phyloP scores from a whole-genome alignment of 2,113 vertebrate species.

The Ciconia maguari region DNA sequence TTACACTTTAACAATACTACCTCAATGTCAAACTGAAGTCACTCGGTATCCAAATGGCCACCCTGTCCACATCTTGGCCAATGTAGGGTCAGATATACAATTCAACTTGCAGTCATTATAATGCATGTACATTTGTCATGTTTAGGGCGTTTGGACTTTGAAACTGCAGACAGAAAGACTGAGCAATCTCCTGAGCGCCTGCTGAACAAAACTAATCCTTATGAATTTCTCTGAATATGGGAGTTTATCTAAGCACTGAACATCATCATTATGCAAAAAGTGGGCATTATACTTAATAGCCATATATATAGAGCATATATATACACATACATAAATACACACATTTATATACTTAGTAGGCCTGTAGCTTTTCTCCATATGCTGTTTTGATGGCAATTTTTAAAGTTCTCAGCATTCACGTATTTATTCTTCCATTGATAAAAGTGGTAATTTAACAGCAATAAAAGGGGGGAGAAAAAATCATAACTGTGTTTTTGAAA shows the following conservation, averaged over 20 bases:
- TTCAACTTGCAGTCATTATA: background rate
- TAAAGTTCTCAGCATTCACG: background rate
- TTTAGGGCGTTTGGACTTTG: background rate
- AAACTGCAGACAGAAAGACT: background rate
- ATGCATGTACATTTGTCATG: accelerated
- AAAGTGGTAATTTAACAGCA: background rate
- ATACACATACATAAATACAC: background rate
- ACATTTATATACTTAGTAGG: background rate
- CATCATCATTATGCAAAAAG: background rate
- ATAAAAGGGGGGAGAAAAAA: background rate
- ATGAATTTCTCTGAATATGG: background rate
- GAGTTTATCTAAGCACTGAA: background rate
- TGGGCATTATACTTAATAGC: background rate
- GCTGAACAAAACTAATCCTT: background rate
- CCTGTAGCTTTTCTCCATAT: background rate
- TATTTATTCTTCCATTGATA: background rate
- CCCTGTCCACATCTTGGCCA: background rate
- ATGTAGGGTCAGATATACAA: background rate
- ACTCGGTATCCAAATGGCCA: background rate
- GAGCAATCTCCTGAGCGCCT: background rate
- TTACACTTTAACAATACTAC: background rate
- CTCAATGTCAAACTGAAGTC: background rate
- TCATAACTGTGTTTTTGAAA: background rate
- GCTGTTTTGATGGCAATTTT: background rate
- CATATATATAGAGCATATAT: background rate